Evolutionary conservation across 2,113 vertebrate species (phyloP), one percentile per base, ranked within the genome.

Genomic region (Podarcis raffonei): DNA sequence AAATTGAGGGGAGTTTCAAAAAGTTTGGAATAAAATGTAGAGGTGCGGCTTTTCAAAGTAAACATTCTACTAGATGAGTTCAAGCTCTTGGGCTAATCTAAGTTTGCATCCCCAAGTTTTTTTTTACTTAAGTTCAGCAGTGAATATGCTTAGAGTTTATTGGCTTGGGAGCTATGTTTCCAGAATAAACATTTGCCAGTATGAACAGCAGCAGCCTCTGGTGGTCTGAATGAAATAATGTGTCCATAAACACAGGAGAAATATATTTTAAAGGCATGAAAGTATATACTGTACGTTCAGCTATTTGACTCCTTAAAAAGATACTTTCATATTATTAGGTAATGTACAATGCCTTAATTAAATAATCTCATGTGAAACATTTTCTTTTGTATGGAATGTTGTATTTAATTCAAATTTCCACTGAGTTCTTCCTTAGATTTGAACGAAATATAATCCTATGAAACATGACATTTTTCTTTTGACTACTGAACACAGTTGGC

Each of bases 401-500:
- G 92, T 76, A 95, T 95, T 92, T 93, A 91, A 83, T 92, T 93
- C 92, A 94, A 94, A 95, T 94, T 94, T 96, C 91, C 87, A 93
- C 83, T 82, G 90, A 94, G 87, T 88, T 96, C 94, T 93, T 94
- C 78, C 92, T 88, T 95, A 93, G 86, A 90, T 95, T 93, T 92
- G 93, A 96, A 94, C 90, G 89, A 95, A 95, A 95, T 96, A 92
- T 94, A 96, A 94, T 94, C 96, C 92, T 96, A 96, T 95, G 95
- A 94, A 97, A 96, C 93, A 96, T 97, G 96, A 97, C 96, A 97
- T 97, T 97, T 97, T 97, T 97, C 95, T 97, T 96, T 97, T 96
- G 96, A 96, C 96, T 97, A 83, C 77, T 93, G 91, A 97, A 96
- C 96, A 96, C 93, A 93, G 94, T 94, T 96, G 95, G 96, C 97